Conservation (phyloP, 2,113 vertebrate genomes). For the Chauna torquata region DNA sequence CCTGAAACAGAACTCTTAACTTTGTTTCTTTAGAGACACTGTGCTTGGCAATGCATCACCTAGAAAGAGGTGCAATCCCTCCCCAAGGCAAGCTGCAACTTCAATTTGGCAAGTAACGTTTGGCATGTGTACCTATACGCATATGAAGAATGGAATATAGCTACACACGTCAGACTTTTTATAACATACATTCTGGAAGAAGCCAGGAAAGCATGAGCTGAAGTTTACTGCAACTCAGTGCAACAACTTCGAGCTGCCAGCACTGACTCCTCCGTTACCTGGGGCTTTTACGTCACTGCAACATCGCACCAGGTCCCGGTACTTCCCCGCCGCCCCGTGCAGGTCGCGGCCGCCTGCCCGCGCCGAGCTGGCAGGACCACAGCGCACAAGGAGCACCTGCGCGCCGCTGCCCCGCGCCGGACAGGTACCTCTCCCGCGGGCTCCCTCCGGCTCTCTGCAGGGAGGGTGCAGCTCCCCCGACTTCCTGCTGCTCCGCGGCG, state of each 20-base stretch:
- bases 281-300: fast-evolving
- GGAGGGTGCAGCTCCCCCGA: background rate
- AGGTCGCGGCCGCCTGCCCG: background rate
- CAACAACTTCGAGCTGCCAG: too few relatives aligned
- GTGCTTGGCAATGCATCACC: fast-evolving
- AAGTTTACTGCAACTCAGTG: fast-evolving
- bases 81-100: fast-evolving
- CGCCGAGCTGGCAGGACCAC: fast-evolving
- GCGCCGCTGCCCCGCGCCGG: too few relatives aligned
- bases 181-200: too few relatives aligned
- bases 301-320: background rate
- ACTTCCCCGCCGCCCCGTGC: background rate
- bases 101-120: fast-evolving
- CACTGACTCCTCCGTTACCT: fast-evolving
- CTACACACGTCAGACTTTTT: fast-evolving
- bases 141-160: fast-evolving
- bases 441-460: background rate
- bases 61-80: background rate
- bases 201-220: background rate
- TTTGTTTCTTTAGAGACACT: background rate
- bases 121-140: fast-evolving
- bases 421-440: too few relatives aligned
- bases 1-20: background rate
- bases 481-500: too few relatives aligned
- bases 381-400: background rate